phyloP scores from a whole-genome alignment of 2,797 vertebrate genomes.

The Sebastes umbrosus region DNA sequence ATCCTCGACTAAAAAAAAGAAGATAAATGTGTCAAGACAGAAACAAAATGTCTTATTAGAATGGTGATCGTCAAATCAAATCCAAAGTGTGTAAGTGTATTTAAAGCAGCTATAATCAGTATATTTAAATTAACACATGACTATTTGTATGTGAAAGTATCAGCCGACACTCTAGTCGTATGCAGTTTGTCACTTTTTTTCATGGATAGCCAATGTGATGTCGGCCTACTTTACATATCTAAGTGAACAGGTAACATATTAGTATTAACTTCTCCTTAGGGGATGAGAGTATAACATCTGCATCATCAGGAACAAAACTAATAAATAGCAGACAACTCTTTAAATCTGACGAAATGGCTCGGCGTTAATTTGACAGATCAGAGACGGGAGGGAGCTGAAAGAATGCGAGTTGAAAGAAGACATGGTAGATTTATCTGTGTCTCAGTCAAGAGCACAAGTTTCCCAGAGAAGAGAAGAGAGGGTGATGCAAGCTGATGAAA shows the following conservation, averaged over 20 bases:
- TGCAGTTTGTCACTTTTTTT: background rate
- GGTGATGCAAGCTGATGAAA: slow-evolving; percentile 84
- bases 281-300: background rate
- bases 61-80: background rate
- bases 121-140: background rate
- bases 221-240: background rate
- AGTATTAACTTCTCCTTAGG: background rate
- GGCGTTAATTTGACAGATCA: slow-evolving; percentile 67
- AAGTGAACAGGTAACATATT: background rate
- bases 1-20: slow-evolving; percentile 80
- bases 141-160: background rate
- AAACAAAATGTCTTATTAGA: background rate
- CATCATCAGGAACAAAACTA: slow-evolving; percentile 35
- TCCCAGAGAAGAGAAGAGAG: slow-evolving; percentile 75
- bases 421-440: slow-evolving; percentile 74
- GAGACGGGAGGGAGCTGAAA: slow-evolving; percentile 54
- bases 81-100: background rate
- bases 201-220: background rate
- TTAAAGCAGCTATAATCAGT: background rate
- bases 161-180: background rate
- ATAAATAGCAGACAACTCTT: slow-evolving; percentile 50
- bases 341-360: slow-evolving; percentile 68
- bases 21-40: background rate
- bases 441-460: slow-evolving; percentile 75
- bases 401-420: slow-evolving; percentile 70